Evolutionary conservation across 2,797 vertebrate species (phyloP), one percentile per base, ranked within the genome.

Genomic region (Numenius phaeopus): DNA sequence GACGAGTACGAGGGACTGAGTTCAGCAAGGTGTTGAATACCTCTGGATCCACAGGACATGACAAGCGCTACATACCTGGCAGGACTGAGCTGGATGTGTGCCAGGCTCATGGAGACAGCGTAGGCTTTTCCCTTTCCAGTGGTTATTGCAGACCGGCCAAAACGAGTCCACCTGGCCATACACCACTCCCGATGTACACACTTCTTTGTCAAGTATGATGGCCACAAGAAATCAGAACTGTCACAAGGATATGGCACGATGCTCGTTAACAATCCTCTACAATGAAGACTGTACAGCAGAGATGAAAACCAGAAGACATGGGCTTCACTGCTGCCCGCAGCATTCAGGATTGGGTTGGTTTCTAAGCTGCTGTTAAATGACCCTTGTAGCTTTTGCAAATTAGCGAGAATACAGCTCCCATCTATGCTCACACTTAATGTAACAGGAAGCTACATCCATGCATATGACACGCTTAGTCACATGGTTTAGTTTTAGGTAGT

Each of bases 391-490:
- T 84, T 57, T 52, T 72, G 50, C 34, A 89, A 58, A 66, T 54
- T 19, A 84, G 46, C 1, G 1, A n/a, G 47, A 83, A 47, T 34
- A 39, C 18, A 76, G 40, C n/a, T 92, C 66, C 66, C 42, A 54
- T 32, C 62, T 72, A 30, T 55, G 30, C 17, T 55, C 52, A 55
- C 11, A 54, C 29, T 30, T 54, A 30, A 20, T 20, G 18, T 55
- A 55, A 32, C 52, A 30, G 11, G 34, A 82, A 75, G 54, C 44
- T 70, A 58, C 19, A 13, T 10, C 17, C 39, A 14, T 22, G 50
- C 32, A 5, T 5, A 22, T 1, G 14, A 15, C 0, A 0, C 65
- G 30, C 20, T 59, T 46, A 69, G 58, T 29, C 65, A 9, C 32
- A 4, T 13, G 44, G 71, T 34, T 94, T 64, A 29, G 24, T 70